Conservation (phyloP, 2,888 invertebrate genomes). For the Tetanocera ferruginea region DNA sequence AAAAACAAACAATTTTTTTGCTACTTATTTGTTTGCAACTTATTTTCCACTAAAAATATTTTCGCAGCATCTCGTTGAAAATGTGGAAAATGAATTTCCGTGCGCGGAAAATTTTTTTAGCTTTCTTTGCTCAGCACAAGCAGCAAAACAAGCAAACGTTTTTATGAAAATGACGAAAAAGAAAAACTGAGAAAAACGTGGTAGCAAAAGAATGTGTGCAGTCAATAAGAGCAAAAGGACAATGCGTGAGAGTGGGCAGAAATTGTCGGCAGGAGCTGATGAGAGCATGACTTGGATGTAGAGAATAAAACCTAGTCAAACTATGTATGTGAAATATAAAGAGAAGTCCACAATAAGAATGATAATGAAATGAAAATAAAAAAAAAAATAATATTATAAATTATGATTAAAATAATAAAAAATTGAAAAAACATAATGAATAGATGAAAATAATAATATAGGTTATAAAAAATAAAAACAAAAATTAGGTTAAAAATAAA, state of each 20-base stretch:
- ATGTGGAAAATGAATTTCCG: neutral
- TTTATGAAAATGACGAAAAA: neutral
- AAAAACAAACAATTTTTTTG: slow-evolving; percentile 5
- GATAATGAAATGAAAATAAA: too few species aligned
- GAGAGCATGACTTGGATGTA: neutral
- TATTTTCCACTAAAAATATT: slow-evolving; percentile 8
- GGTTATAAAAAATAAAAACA: too few species aligned
- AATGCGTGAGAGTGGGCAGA: neutral
- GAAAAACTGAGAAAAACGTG: neutral
- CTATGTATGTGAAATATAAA: neutral
- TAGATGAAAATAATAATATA: too few species aligned
- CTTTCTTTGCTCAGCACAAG: neutral
- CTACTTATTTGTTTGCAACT: neutral
- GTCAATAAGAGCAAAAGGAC: neutral
- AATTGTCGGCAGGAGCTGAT: neutral
- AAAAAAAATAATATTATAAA: too few species aligned
- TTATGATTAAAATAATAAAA: too few species aligned
- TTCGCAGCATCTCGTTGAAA: neutral
- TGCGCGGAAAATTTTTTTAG: neutral
- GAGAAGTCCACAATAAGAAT: too few species aligned
- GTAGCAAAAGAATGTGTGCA: neutral
- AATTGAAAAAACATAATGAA: too few species aligned
- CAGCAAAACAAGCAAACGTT: too few species aligned
- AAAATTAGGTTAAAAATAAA: too few species aligned
- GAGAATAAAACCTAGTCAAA: neutral